Evolutionary conservation across 2,113 vertebrate species (phyloP).

Genomic region (Tapirus terrestris): DNA sequence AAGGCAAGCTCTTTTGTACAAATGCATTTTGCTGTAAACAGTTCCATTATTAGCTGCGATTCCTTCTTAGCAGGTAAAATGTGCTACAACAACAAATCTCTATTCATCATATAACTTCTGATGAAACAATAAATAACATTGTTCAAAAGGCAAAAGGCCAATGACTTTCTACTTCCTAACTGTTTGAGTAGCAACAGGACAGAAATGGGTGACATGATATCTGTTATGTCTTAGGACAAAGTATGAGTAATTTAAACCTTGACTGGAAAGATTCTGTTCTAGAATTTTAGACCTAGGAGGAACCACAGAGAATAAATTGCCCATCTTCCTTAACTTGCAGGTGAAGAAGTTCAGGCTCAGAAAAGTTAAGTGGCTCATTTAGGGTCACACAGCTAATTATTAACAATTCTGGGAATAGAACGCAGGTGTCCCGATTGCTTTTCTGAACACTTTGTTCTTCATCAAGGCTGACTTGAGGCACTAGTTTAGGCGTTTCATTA

Average conservation of each 20-base stretch:
- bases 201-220: not conserved
- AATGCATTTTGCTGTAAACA: conserved; percentile 38
- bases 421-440: not conserved
- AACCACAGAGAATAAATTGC: not conserved
- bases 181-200: not conserved
- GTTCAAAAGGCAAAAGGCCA: conserved; percentile 11
- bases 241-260: not conserved
- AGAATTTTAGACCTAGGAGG: not conserved
- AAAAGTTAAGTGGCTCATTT: not conserved
- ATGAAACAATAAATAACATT: conserved; percentile 29
- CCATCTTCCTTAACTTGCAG: not conserved
- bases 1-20: conserved; percentile 49
- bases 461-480: not conserved
- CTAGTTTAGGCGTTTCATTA: not conserved
- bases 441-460: not conserved
- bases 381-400: not conserved
- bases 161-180: conserved; percentile 45
- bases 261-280: not conserved
- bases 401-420: not conserved
- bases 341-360: not conserved
- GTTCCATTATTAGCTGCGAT: conserved; percentile 11
- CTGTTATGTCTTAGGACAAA: not conserved
- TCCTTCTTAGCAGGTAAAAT: not conserved
- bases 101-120: not conserved
- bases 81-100: conserved; percentile 14